These are phyloP conservation scores for Apostichopus californicus DNA, from an alignment of 35 echinoderm and acorn worm genomes.

Conservation along the genomic window DNA sequence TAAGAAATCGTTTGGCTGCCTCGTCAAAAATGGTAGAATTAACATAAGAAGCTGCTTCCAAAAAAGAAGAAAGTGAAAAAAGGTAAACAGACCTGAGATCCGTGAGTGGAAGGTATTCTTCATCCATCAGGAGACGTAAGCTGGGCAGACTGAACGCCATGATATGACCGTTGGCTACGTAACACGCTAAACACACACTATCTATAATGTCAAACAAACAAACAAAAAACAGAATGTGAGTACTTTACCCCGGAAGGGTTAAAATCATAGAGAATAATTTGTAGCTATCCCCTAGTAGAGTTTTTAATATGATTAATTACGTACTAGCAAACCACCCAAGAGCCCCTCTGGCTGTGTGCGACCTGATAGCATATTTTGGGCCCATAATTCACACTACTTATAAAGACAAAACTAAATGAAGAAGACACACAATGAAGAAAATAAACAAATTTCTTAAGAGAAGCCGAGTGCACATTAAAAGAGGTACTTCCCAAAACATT, in stretches of 20 bases:
- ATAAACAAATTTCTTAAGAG: too few relatives aligned
- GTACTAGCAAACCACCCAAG: too few relatives aligned
- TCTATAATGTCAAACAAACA: constrained; percentile 52
- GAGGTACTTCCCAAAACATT: too few relatives aligned
- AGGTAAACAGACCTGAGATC: constrained; percentile 74
- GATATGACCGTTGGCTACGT: constrained; percentile 96
- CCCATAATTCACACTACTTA: too few relatives aligned
- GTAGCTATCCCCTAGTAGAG: too few relatives aligned
- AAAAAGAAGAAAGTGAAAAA: neutral
- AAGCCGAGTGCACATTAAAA: too few relatives aligned
- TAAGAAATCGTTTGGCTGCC: too few relatives aligned
- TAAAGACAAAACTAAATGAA: too few relatives aligned
- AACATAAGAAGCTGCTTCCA: neutral
- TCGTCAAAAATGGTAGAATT: neutral
- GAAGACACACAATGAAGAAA: too few relatives aligned
- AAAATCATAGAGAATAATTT: neutral
- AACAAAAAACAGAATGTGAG: neutral
- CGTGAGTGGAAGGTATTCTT: constrained; percentile 98
- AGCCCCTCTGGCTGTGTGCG: too few relatives aligned
- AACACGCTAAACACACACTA: constrained; percentile 95
- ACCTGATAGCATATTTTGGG: too few relatives aligned
- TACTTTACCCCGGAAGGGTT: neutral
- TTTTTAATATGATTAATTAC: too few relatives aligned
- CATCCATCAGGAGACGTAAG: constrained; percentile 87
- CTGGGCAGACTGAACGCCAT: constrained; percentile 96